Evolutionary conservation across 2,888 invertebrate species (phyloP), one percentile per base, ranked within the genome.

Genomic region (Callosobruchus maculatus): DNA sequence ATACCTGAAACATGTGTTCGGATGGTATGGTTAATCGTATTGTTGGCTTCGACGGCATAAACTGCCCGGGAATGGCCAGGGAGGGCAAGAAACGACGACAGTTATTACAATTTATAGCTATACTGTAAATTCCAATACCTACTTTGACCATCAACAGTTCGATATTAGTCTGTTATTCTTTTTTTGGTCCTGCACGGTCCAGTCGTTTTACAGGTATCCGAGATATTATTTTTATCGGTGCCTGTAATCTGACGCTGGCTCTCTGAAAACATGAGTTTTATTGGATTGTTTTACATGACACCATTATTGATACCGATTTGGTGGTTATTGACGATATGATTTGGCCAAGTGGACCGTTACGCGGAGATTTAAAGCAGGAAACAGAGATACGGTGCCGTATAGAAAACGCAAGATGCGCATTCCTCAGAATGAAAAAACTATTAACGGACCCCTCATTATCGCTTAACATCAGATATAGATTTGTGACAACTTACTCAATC

Each of bases 1-100:
- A 85, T 85, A 84, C 82, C 82, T 84, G 84, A 85, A 82, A 84
- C 83, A 83, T 83, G 84, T 77, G 84, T 83, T 82, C 79, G 82
- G 81, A 83, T 83, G 83, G 81, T 81, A 81, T 76, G 73, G 81
- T 76, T 80, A 81, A 81, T 82, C 81, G 82, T 80, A 82, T 83
- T 83, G 82, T 83, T 82, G 78, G 78, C 68, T 21, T 68, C 68
- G 21, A 68, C 5, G 49, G 49, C 13, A 49, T 49, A 49, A 49
- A 49, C 49, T 49, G 49, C 13, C 49, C 13, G 13, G 7, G 13
- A 49, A 49, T 49, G 49, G 49, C 49, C 49, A 13, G 49, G 49
- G 49, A 49, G 49, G 49, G 49, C 49, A 49, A 49, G 13, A 18
- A 49, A 77, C 80, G 78, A 74, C 78, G 84, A 85, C 85, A 81